Percentiles rank a stretch among this genome's conserved stretches.
Evolutionary conservation across 2,113 vertebrate genomes (phyloP).

Genomic region (Pelecanoides urinatrix): DNA sequence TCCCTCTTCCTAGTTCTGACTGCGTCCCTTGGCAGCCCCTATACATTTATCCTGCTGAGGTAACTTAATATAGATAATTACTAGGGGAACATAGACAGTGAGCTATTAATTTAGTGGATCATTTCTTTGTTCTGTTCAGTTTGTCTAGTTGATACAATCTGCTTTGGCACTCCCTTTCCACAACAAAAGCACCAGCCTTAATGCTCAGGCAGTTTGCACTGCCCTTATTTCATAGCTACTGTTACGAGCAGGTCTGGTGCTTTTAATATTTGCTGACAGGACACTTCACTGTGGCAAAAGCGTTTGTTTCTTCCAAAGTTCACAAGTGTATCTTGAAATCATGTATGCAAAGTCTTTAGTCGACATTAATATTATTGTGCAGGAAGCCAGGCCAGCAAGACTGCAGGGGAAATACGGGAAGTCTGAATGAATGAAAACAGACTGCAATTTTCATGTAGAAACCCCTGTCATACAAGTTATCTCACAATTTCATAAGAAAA

Average conservation of each 20-base stretch:
- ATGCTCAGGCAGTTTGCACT: background rate
- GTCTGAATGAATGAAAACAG: background rate
- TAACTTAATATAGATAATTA: background rate
- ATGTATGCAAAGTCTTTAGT: background rate
- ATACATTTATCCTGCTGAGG: background rate
- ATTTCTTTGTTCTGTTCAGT: background rate
- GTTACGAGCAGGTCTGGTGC: background rate
- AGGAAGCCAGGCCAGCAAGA: background rate
- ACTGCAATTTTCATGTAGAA: background rate
- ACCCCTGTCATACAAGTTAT: background rate
- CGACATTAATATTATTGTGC: background rate
- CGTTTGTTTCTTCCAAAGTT: background rate
- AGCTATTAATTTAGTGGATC: background rate
- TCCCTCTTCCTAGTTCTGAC: background rate
- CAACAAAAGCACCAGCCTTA: background rate
- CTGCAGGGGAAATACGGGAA: background rate
- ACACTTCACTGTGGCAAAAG: background rate
- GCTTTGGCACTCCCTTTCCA: background rate
- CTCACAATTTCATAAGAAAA: background rate
- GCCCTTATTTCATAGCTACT: background rate
- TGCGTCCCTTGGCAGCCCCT: background rate
- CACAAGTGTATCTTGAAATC: background rate
- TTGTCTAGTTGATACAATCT: background rate
- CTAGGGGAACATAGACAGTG: background rate
- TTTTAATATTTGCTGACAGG: background rate